Percentiles rank a stretch among this genome's conserved stretches.
These are phyloP conservation scores for Clamator glandarius DNA, from an alignment of 2,797 vertebrate genomes.

Conservation along the genomic window DNA sequence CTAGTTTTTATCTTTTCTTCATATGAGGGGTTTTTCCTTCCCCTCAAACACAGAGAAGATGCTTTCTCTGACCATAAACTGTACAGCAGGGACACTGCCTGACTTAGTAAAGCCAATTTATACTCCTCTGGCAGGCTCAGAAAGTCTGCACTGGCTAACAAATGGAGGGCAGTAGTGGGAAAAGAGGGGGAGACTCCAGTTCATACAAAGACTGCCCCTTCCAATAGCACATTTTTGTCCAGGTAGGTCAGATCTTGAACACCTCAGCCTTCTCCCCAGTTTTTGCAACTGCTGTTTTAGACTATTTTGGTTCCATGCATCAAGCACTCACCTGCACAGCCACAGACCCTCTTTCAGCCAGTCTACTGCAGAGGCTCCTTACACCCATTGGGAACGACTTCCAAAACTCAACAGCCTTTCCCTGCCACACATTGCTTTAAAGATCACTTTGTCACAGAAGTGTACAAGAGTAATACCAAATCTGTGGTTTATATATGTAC, in stretches of 20 bases:
- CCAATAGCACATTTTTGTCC: background rate
- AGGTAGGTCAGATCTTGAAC: background rate
- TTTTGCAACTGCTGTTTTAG: conserved; percentile 3
- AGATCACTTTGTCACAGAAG: background rate
- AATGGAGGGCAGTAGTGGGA: background rate
- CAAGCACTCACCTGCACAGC: background rate
- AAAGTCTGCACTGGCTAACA: background rate
- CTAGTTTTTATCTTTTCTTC: conserved; percentile 28
- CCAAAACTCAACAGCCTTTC: background rate
- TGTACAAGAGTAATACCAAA: background rate
- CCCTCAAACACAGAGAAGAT: background rate
- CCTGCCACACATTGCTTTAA: background rate
- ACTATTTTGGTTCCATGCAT: background rate
- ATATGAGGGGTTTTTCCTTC: background rate
- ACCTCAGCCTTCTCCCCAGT: background rate
- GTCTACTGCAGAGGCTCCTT: conserved; percentile 1
- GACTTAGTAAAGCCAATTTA: background rate
- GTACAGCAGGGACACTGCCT: background rate
- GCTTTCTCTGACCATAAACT: background rate
- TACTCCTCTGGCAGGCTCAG: background rate
- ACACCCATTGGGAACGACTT: conserved; percentile 6
- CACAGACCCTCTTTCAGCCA: background rate
- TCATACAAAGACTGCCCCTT: background rate
- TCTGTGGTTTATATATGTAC: background rate
- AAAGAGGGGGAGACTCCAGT: background rate